Conservation (phyloP, 2,888 invertebrate genomes). For the Corbicula japonica region DNA sequence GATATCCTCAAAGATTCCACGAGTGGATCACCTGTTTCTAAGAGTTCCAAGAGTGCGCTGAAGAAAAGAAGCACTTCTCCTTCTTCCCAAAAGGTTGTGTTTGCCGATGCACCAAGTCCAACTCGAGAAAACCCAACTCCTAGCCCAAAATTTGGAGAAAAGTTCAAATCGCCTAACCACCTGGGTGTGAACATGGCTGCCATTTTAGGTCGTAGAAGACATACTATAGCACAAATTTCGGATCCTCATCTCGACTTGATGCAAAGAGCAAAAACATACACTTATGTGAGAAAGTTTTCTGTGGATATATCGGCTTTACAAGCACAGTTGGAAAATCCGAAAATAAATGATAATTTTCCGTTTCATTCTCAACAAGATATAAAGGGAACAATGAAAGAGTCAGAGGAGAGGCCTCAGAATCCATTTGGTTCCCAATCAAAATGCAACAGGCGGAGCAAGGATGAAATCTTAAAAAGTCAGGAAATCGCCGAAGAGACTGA, state of each 20-base stretch:
- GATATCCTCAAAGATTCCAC: conserved; percentile 50
- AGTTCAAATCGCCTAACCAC: conserved; percentile 62
- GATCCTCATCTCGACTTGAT: conserved; percentile 72
- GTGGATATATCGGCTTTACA: conserved; percentile 85
- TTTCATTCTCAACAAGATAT: conserved; percentile 78
- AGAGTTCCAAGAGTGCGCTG: conserved; percentile 61
- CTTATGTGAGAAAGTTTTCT: conserved; percentile 85
- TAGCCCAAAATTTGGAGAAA: conserved; percentile 57
- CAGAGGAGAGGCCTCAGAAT: conserved; percentile 25
- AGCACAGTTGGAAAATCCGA: conserved; percentile 85
- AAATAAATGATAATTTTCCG: conserved; percentile 77
- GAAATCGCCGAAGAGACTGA: conserved; percentile 60
- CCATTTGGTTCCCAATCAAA: conserved; percentile 44
- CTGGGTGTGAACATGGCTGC: conserved; percentile 81
- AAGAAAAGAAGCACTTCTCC: conserved; percentile 61
- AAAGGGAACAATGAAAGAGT: conserved; percentile 37
- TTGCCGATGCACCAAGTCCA: conserved; percentile 62
- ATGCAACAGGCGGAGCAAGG: conserved; percentile 55
- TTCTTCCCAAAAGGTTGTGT: conserved; percentile 65
- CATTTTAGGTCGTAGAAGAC: conserved; percentile 79
- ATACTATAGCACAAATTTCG: conserved; percentile 82
- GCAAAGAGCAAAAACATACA: conserved; percentile 80
- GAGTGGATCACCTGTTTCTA: conserved; percentile 55
- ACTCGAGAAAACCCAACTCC: conserved; percentile 33
- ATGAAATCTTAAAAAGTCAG: conserved; percentile 61